A percentile compares a stretch with the other conserved stretches of the same genome.
Conservation (phyloP, 2,797 vertebrate genomes). For the Carcharodon carcharias region DNA sequence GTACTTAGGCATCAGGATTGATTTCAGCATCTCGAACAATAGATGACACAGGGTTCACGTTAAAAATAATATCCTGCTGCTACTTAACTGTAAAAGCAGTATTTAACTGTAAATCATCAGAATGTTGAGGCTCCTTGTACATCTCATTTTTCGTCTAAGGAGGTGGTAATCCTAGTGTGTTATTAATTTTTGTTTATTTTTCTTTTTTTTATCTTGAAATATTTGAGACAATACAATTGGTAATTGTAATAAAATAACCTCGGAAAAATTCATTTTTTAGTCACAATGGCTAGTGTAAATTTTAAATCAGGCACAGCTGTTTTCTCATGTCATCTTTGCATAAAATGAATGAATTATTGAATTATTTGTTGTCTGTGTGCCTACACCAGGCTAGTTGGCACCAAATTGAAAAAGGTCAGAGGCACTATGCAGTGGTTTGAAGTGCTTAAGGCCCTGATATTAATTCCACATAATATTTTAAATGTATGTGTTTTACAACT, state of each 20-base stretch:
- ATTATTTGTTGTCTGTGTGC: neutral
- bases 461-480: neutral
- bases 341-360: neutral
- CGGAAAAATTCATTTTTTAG: neutral
- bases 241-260: neutral
- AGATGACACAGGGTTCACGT: neutral
- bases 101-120: neutral
- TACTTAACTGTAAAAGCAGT: neutral
- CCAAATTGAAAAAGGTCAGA: neutral
- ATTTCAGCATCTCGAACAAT: neutral
- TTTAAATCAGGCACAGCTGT: neutral
- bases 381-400: neutral
- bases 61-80: slow-evolving; percentile 14
- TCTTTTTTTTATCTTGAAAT: neutral
- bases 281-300: neutral
- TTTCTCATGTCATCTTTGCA: neutral
- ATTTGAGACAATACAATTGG: neutral
- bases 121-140: neutral
- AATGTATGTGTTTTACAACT: neutral
- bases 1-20: neutral
- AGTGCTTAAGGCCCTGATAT: neutral
- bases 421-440: neutral
- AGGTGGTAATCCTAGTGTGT: neutral
- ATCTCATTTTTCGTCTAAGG: neutral
- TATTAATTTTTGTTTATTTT: neutral